Evolutionary conservation across 2,797 vertebrate genomes (phyloP), one percentile per base, ranked within the genome.

Genomic region (Sebastes umbrosus): DNA sequence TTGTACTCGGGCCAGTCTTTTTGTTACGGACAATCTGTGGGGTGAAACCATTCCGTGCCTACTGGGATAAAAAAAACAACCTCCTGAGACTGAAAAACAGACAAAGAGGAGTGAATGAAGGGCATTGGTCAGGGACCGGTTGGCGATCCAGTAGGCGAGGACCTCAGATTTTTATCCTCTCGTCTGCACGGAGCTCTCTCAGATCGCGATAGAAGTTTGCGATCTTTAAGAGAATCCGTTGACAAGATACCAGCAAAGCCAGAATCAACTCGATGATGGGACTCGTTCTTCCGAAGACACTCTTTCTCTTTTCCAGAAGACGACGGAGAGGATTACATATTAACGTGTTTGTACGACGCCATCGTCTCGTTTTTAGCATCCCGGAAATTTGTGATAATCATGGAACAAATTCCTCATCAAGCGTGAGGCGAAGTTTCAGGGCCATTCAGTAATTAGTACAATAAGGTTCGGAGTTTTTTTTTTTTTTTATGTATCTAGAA

Each of bases 41-140:
- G 93, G 94, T 91, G 91, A 94, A 96, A 94, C 96, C 96, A 87
- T 97, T 97, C 95, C 96, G 96, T 97, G 96, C 96, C 97, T 97
- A 95, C 88, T 92, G 92, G 92, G 88, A 93, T 86, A 77, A 57
- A 75, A 76, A 14, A 36, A 92, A 76, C 14, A 36, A 92, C 91
- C 84, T 90, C 86, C 85, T 75, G 73, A 81, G 66, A 83, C 78
- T 79, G 71, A 52, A 62, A 6, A 14, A 70, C 89, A 67, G 86
- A 80, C 2, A 9, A 29, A 71, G 59, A 85, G 84, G 83, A 87
- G 73, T 66, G 60, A 71, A 57, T 36, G 79, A 89, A 84, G 86
- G 87, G 88, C 87, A 88, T 88, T 84, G 83, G 81, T 79, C 84
- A 60, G 82, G 6, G 72, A 80, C 71, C 62, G 80, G 63, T 55